These are phyloP conservation scores for Platygyra sinensis DNA, from an alignment of 64 coral and sea anemone genomes.

Conservation along the genomic window DNA sequence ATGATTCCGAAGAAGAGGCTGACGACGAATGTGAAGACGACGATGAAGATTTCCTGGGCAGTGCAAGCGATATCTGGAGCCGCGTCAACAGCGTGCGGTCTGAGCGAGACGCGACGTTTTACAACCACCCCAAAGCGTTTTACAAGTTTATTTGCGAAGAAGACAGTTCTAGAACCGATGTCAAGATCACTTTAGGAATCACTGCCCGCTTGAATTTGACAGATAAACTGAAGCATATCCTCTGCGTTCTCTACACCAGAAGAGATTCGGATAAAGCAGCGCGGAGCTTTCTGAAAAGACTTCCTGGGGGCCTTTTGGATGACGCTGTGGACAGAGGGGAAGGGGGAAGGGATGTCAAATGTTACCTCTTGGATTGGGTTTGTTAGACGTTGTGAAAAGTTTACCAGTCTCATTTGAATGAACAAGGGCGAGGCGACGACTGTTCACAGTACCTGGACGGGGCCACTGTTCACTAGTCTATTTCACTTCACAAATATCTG, in stretches of 20 bases:
- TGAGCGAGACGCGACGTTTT: conserved; percentile 42
- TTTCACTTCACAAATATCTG: too few species aligned
- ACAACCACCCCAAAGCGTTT: conserved; percentile 58
- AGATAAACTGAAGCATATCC: conserved; percentile 61
- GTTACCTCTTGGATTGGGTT: background rate
- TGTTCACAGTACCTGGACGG: too few species aligned
- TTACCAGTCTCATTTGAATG: background rate
- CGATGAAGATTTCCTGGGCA: conserved; percentile 54
- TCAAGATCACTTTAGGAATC: conserved; percentile 68
- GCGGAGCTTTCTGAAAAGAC: conserved; percentile 47
- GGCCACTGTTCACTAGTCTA: too few species aligned
- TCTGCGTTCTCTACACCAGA: conserved; percentile 71
- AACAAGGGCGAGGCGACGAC: too few species aligned
- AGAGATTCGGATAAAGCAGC: conserved; percentile 56
- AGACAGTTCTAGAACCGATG: conserved; percentile 66
- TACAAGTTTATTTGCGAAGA: conserved; percentile 90
- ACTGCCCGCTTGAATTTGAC: conserved; percentile 54
- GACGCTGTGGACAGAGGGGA: conserved; percentile 51
- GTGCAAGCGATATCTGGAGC: conserved; percentile 35
- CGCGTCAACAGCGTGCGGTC: conserved; percentile 34
- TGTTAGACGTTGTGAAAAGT: background rate
- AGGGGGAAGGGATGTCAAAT: background rate
- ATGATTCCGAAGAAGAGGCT: background rate
- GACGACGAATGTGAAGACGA: conserved; percentile 13
- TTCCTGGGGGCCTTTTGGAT: conserved; percentile 41